A percentile compares a stretch with the other conserved stretches of the same genome.
These are phyloP conservation scores for Agrypnus murinus DNA, from an alignment of 2,888 invertebrate species.

Conservation along the genomic window DNA sequence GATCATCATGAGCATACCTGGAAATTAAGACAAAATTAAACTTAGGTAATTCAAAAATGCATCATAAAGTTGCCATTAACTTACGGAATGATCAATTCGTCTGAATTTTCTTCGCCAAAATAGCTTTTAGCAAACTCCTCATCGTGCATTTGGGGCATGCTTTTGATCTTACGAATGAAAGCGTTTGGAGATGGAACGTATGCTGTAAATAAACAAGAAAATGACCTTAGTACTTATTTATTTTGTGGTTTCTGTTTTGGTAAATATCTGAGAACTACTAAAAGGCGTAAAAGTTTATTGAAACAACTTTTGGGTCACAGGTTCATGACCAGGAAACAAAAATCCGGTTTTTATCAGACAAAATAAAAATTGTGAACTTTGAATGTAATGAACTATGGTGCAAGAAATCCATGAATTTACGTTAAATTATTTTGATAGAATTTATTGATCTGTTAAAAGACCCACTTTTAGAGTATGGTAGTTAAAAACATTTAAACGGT, in stretches of 20 bases:
- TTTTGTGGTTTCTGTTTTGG: too few relatives aligned
- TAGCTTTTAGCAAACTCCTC: slow-evolving; percentile 77
- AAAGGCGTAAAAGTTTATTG: neutral
- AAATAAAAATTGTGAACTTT: neutral
- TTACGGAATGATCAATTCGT: slow-evolving; percentile 62
- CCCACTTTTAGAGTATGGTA: too few relatives aligned
- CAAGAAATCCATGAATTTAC: too few relatives aligned
- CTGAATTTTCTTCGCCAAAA: slow-evolving; percentile 70
- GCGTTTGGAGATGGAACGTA: slow-evolving; percentile 82
- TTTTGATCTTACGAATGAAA: slow-evolving; percentile 81
- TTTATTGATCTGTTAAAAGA: too few relatives aligned
- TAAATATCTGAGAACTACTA: neutral
- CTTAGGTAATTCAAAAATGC: slow-evolving; percentile 2
- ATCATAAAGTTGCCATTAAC: slow-evolving; percentile 39
- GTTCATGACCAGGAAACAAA: slow-evolving; percentile 2
- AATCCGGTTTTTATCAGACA: slow-evolving; percentile 4
- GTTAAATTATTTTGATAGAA: too few relatives aligned
- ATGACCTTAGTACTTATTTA: too few relatives aligned
- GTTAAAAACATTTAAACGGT: too few relatives aligned
- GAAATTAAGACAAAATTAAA: slow-evolving; percentile 22
- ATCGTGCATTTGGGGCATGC: slow-evolving; percentile 91
- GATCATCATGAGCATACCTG: slow-evolving; percentile 62
- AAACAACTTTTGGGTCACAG: too few relatives aligned
- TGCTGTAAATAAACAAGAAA: slow-evolving; percentile 75
- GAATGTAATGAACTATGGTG: too few relatives aligned